Conservation (phyloP, 2,113 vertebrate species). For the Anguilla japonica region DNA sequence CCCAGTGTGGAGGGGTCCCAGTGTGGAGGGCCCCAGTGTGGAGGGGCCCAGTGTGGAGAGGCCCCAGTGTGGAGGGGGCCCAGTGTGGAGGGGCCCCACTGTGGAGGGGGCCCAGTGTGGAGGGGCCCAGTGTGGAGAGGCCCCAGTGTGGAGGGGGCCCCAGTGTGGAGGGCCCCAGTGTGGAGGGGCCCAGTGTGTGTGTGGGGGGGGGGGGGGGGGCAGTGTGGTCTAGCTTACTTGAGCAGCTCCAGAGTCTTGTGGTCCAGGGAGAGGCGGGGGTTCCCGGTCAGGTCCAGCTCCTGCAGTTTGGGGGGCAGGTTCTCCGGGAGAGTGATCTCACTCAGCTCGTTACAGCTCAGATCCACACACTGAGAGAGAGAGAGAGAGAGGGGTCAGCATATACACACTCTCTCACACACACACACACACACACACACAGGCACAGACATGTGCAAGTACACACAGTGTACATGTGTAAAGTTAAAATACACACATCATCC, state of each 20-base stretch:
- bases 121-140: too few relatives aligned
- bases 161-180: too few relatives aligned
- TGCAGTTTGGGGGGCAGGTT: conserved; percentile 94
- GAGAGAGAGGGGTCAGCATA: neutral
- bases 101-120: too few relatives aligned
- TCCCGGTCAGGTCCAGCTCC: conserved; percentile 95
- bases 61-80: too few relatives aligned
- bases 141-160: too few relatives aligned
- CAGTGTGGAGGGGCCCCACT: too few relatives aligned
- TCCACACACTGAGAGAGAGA: conserved; percentile 86
- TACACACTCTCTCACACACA: neutral
- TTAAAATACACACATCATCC: neutral
- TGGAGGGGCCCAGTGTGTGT: too few relatives aligned
- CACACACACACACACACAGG: neutral
- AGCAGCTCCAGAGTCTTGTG: conserved; percentile 94
- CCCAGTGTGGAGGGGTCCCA: too few relatives aligned
- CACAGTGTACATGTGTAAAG: neutral
- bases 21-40: neutral
- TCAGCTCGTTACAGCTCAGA: conserved; percentile 94
- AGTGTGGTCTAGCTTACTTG: conserved; percentile 71
- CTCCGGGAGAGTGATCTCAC: conserved; percentile 88
- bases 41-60: too few relatives aligned
- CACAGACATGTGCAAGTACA: neutral
- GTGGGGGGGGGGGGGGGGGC: neutral
- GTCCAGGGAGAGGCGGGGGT: conserved; percentile 87